Base-by-base conservation (phyloP, 2,113 vertebrate species). In the Setophaga kirtlandii region DNA sequence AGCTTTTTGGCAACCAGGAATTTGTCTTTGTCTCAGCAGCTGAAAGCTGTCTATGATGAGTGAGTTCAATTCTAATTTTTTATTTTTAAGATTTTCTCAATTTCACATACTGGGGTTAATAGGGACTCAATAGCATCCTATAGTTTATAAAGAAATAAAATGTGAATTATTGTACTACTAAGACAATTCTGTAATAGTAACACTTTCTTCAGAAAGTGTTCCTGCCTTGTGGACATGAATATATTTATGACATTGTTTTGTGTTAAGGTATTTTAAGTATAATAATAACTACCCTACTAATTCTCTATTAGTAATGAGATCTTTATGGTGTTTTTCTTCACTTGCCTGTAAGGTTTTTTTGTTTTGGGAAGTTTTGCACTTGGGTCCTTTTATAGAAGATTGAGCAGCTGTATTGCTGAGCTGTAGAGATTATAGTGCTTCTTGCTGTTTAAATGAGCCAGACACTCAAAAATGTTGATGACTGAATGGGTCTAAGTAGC, bases 11-110 rank as follows among this genome's bases (percentile, higher is more conserved):
- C 98, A 80, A 97, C 97, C 19, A 98, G 99, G 96, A 98, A 98
- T 83, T 73, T 96, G 82, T 98, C 98, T 65, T 94, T 99, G 67
- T 98, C 99, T 83, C 98, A 99, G 91, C 98, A 99, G 83, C 98
- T 99, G 33, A 98, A 98, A 63, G 82, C 97, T 60, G 98, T 99
- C 97, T 99, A 99, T 87, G 94, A 99, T 56, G 98, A 99, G 99
- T 99, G 97, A 98, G 99, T 97, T 75, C 8, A 14, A 53, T 39
- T 83, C 9, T 33, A 49, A 46, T 41, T 80, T 37, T 67, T 86
- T 63, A 15, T 71, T 55, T 58, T 76, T 77, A 13, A 47, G 5
- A 35, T 82, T 65, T 70, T 82, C n/a, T 89, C 25, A 3, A 4
- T 93, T 82, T 42, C 27, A 59, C 7, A 5, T 71, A 20, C 7